A percentile compares a stretch with the other conserved stretches of the same genome.
phyloP scores from a whole-genome alignment of 2,888 invertebrate genomes.

The Nomada flava region DNA sequence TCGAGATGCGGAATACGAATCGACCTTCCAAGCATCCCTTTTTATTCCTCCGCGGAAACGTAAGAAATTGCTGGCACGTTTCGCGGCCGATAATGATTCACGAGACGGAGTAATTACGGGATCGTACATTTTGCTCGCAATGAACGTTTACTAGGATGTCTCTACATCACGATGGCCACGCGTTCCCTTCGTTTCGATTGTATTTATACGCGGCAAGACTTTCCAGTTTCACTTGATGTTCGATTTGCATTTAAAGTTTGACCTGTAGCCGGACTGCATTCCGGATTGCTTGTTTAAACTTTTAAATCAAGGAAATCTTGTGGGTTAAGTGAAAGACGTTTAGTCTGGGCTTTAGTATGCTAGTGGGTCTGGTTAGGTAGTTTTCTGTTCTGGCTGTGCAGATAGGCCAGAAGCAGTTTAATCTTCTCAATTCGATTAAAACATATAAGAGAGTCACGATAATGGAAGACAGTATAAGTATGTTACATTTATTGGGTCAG shows the following conservation, averaged over 20 bases:
- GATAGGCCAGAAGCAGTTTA: too few relatives aligned
- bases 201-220: neutral
- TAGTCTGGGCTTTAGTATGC: neutral
- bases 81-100: conserved; percentile 14
- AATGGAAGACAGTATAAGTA: too few relatives aligned
- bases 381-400: too few relatives aligned
- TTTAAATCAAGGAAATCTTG: neutral
- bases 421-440: too few relatives aligned
- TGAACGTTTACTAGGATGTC: neutral
- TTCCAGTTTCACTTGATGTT: conserved; percentile 4
- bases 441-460: too few relatives aligned
- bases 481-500: too few relatives aligned
- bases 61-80: neutral
- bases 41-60: neutral
- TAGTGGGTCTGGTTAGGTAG: too few relatives aligned
- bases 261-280: neutral
- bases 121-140: neutral
- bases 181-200: neutral
- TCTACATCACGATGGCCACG: too few relatives aligned
- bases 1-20: conserved; percentile 36
- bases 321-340: neutral
- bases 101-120: neutral
- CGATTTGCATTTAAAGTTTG: conserved; percentile 4
- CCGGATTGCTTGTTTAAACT: neutral
- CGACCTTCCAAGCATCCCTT: neutral